These are phyloP conservation scores for Cataglyphis cursor DNA, from an alignment of 2,888 invertebrate genomes.

Conservation along the genomic window DNA sequence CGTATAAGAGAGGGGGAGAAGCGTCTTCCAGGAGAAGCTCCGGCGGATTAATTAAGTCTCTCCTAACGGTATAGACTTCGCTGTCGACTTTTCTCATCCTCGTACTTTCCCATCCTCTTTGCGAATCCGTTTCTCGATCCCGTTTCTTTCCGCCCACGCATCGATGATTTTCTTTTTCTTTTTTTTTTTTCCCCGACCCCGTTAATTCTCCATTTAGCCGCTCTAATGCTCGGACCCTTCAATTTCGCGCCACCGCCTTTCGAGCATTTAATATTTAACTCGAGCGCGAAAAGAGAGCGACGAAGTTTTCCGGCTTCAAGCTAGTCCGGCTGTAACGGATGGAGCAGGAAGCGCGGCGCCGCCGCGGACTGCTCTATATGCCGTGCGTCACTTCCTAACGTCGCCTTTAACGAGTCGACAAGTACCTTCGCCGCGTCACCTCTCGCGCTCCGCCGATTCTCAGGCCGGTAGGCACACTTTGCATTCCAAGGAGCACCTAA, in stretches of 20 bases:
- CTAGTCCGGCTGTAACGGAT: slow-evolving; percentile 59
- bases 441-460: slow-evolving; percentile 73
- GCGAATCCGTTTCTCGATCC: slow-evolving; percentile 71
- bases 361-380: slow-evolving; percentile 81
- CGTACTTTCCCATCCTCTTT: slow-evolving; percentile 55
- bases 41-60: slow-evolving; percentile 79
- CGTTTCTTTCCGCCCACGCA: slow-evolving; percentile 58
- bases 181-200: slow-evolving; percentile 42
- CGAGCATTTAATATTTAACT: slow-evolving; percentile 83
- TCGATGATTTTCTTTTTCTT: slow-evolving; percentile 56
- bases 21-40: slow-evolving; percentile 64
- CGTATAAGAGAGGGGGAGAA: slow-evolving; percentile 41
- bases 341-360: slow-evolving; percentile 26
- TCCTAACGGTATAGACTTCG: slow-evolving; percentile 74
- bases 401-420: slow-evolving; percentile 83
- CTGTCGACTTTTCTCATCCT: slow-evolving; percentile 76
- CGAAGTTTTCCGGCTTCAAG: slow-evolving; percentile 66
- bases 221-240: slow-evolving; percentile 71
- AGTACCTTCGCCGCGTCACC: slow-evolving; percentile 79
- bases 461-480: slow-evolving; percentile 77
- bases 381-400: slow-evolving; percentile 79
- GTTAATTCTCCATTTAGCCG: slow-evolving; percentile 74
- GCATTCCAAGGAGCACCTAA: slow-evolving; percentile 75
- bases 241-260: slow-evolving; percentile 80
- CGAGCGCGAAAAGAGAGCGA: slow-evolving; percentile 70